phyloP scores from a whole-genome alignment of 2,113 vertebrate species.

The Actenoides lindsayi region DNA sequence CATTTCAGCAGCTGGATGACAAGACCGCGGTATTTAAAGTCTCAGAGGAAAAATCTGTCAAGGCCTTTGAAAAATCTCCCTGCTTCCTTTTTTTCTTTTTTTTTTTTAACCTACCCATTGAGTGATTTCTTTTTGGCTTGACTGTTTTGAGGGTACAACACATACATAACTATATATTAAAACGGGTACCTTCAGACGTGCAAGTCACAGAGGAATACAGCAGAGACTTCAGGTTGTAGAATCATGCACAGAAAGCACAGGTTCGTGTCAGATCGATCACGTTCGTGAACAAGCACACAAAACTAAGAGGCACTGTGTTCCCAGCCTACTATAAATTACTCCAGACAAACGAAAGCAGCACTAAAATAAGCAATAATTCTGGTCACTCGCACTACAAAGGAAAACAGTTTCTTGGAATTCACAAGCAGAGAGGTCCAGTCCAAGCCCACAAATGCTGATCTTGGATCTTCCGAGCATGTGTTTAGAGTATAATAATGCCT shows the following conservation, averaged over 20 bases:
- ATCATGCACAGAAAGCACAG: background rate
- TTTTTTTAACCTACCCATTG: background rate
- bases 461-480: constrained; percentile 4
- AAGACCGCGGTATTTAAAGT: background rate
- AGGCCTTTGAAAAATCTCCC: background rate
- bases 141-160: background rate
- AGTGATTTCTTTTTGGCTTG: background rate
- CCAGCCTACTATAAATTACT: constrained; percentile 19
- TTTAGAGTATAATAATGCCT: background rate
- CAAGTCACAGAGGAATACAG: background rate
- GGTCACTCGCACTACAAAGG: constrained; percentile 18
- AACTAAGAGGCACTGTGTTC: background rate
- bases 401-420: constrained; percentile 33
- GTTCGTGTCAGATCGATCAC: background rate
- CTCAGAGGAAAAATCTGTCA: background rate
- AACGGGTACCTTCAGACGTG: background rate
- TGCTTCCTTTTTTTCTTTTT: background rate
- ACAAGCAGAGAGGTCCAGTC: background rate
- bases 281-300: background rate
- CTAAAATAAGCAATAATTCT: constrained; percentile 40
- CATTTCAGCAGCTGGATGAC: background rate
- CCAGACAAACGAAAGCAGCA: constrained; percentile 21
- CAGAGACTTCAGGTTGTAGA: background rate
- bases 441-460: constrained; percentile 7
- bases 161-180: background rate